These are phyloP conservation scores for Onychostruthus taczanowskii DNA, from an alignment of 2,113 vertebrate genomes.

Conservation along the genomic window DNA sequence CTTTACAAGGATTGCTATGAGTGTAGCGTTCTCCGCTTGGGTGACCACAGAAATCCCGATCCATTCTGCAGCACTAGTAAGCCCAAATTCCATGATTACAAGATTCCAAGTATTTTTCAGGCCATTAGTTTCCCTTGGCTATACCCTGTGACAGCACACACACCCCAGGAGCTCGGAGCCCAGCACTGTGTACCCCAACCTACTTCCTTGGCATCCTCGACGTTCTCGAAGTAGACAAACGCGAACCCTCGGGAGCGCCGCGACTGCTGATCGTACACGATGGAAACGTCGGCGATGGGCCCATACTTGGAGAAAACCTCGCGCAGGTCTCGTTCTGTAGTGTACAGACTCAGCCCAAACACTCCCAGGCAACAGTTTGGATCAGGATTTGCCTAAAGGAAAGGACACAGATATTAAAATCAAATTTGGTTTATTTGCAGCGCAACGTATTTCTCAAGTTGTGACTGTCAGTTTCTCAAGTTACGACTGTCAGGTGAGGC, in stretches of 20 bases:
- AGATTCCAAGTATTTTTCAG: neutral
- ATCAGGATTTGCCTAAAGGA: conserved; percentile 89
- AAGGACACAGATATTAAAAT: neutral
- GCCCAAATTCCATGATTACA: fast-evolving
- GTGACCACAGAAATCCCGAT: fast-evolving
- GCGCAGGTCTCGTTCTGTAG: conserved; percentile 91
- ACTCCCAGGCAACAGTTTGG: conserved; percentile 94
- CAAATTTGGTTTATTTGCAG: neutral
- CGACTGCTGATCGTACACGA: conserved; percentile 95
- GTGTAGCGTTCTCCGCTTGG: neutral
- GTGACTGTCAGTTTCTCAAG: neutral
- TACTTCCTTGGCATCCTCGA: conserved; percentile 91
- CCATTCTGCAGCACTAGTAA: neutral
- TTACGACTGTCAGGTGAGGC: neutral
- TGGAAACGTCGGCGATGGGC: conserved; percentile 88
- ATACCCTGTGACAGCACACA: neutral
- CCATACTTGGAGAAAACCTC: conserved; percentile 97
- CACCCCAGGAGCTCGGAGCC: neutral
- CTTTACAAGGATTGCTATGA: fast-evolving
- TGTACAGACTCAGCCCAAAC: conserved; percentile 95
- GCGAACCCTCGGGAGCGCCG: conserved; percentile 93
- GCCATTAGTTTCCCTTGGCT: fast-evolving
- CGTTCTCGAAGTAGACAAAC: conserved; percentile 95
- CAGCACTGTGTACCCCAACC: neutral
- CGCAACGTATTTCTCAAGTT: neutral